A percentile compares a stretch with the other conserved stretches of the same genome.
Evolutionary conservation across 2,113 vertebrate genomes (phyloP).

Genomic region (Lipotes vexillifer): DNA sequence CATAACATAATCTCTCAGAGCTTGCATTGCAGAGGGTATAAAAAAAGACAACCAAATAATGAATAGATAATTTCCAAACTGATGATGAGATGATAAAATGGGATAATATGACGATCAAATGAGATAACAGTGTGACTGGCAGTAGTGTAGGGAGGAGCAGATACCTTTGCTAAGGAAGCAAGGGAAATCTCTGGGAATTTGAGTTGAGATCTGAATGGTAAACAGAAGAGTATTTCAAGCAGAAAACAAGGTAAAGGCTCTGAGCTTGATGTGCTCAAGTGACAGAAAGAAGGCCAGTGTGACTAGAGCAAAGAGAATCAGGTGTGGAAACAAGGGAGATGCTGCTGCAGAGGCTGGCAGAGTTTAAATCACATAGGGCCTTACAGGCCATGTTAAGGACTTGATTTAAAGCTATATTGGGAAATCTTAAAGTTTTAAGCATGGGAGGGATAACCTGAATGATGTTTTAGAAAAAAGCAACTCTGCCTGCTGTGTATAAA

Average conservation of each 20-base stretch:
- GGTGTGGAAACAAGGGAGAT: not conserved
- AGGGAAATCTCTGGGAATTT: not conserved
- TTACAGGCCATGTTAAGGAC: not conserved
- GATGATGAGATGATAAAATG: not conserved
- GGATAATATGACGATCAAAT: not conserved
- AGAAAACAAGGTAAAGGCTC: not conserved
- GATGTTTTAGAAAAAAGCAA: slow-evolving; percentile 9
- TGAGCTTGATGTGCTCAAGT: not conserved
- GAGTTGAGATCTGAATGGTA: not conserved
- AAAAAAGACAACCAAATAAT: not conserved
- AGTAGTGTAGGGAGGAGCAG: not conserved
- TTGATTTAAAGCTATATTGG: not conserved
- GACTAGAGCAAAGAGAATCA: not conserved
- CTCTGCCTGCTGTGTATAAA: not conserved
- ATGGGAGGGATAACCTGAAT: not conserved
- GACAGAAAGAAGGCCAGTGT: not conserved
- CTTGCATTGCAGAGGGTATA: not conserved
- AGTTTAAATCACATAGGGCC: not conserved
- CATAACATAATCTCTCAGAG: not conserved
- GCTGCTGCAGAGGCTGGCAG: not conserved
- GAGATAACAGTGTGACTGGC: not conserved
- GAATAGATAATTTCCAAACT: not conserved
- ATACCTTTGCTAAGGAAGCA: not conserved
- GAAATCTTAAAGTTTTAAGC: not conserved
- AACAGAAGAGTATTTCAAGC: not conserved